phyloP scores from a whole-genome alignment of 2,888 invertebrate species.

The Crioceris asparagi region DNA sequence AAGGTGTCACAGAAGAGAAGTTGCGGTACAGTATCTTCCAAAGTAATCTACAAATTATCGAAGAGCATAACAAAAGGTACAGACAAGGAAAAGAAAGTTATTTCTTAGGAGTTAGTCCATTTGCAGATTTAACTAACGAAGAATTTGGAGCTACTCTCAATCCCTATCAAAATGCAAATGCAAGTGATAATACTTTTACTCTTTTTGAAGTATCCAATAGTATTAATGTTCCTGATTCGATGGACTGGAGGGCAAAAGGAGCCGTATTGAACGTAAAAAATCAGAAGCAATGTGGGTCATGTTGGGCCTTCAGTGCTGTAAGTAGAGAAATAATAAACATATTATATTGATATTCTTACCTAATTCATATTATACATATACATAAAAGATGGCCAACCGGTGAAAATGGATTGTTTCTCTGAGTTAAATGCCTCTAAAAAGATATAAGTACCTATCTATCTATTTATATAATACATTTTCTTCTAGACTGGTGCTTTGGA shows the following conservation, averaged over 20 bases:
- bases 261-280: slow-evolving; percentile 7
- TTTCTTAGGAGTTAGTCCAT: slow-evolving; percentile 2
- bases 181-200: no score
- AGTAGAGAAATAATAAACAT: not conserved
- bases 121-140: slow-evolving; percentile 6
- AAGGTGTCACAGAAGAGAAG: not conserved
- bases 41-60: slow-evolving; percentile 5
- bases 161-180: no score
- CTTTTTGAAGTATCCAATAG: not conserved
- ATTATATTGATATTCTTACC: not conserved
- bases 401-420: no score
- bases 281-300: slow-evolving; percentile 4
- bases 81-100: slow-evolving; percentile 4
- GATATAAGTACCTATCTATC: not conserved
- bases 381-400: no score
- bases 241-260: slow-evolving; percentile 6
- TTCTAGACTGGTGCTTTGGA: slow-evolving; percentile 76
- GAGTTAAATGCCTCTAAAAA: no score
- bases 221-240: not conserved
- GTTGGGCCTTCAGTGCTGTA: slow-evolving; percentile 2
- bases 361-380: no score
- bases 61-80: slow-evolving; percentile 5
- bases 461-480: slow-evolving; percentile 16
- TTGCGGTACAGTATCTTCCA: slow-evolving; percentile 7
- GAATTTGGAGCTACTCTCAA: no score